Base-by-base conservation (phyloP, 2,113 vertebrate genomes). In the Leuciscus idus region DNA sequence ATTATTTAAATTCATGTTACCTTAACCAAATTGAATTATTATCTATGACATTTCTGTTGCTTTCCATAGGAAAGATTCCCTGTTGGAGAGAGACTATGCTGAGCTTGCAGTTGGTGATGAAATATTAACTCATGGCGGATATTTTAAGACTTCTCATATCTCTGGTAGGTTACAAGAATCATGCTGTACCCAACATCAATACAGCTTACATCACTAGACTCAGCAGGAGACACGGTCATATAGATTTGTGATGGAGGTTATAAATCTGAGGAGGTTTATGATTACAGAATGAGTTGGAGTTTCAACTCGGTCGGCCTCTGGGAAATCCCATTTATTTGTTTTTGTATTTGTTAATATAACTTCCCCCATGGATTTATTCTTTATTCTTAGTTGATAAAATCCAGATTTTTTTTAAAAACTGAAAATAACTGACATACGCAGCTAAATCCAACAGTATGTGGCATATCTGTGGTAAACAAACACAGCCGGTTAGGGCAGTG, bases 101-200 rank as follows among this genome's bases (percentile, higher is more conserved):
- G 62, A 80, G 55, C 46, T 73, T 83, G 85, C 77, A 52, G 73
- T 72, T 68, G 43, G 23, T 59, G 55, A 84, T 89, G 57, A 85
- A 87, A 87, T 83, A 87, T 87, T 87, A 80, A 84, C 75, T 85
- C 64, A 64, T 43, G 28, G 64, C 6, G 21, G 86, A 72, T 87
- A 84, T 86, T 87, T 87, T 83, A 87, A 85, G 84, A 85, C 79
- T 52, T 57, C 80, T 55, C 77, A 64, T 61, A 30, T 72, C 30
- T 59, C 64, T 62, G 43, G 61, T 83, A 72, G 26, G 15, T 55
- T 73, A 17, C n/a, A 3, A 76, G 52, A 62, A 26, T 57, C 73
- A 59, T 64, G 77, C 55, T 28, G 48, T 33, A 43, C 12, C 50
- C 62, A 74, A 73, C 62, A 62, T 77, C 13, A 78, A 55, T 72